Conservation (phyloP, 2,888 invertebrate genomes). For the Ametastegia equiseti region DNA sequence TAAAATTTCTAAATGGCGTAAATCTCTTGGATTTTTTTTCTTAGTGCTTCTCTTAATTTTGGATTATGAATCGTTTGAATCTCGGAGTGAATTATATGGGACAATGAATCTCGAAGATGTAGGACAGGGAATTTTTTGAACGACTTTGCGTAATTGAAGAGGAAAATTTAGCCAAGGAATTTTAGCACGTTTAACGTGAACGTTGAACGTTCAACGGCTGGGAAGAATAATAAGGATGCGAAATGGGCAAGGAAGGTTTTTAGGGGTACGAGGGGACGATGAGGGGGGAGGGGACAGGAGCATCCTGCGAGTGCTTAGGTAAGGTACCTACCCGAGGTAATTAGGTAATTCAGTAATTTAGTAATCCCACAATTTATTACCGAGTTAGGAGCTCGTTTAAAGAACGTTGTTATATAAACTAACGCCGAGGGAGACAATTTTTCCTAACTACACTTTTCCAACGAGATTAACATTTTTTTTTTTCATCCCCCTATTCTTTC, state of each 20-base stretch:
- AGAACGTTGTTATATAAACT: neutral
- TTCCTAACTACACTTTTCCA: neutral
- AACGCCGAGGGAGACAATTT: neutral
- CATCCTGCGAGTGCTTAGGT: neutral
- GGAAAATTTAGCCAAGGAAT: neutral
- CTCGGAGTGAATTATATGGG: neutral
- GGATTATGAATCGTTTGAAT: neutral
- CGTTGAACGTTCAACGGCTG: no score
- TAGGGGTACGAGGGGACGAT: conserved; percentile 1
- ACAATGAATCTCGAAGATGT: neutral
- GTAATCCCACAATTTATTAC: conserved; percentile 22
- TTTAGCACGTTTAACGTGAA: neutral
- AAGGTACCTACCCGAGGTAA: neutral
- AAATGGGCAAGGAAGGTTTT: neutral
- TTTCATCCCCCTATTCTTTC: neutral
- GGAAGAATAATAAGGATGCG: no score
- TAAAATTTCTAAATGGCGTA: no score
- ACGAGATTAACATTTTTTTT: neutral
- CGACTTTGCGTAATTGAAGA: neutral
- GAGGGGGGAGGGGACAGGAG: neutral
- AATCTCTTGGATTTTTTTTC: no score
- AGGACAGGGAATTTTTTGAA: neutral
- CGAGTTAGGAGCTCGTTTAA: conserved; percentile 5
- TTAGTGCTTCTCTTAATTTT: no score
- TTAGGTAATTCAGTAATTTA: conserved; percentile 38